Base-by-base conservation (phyloP, 2,888 invertebrate species). In the Boloria euphrosyne region DNA sequence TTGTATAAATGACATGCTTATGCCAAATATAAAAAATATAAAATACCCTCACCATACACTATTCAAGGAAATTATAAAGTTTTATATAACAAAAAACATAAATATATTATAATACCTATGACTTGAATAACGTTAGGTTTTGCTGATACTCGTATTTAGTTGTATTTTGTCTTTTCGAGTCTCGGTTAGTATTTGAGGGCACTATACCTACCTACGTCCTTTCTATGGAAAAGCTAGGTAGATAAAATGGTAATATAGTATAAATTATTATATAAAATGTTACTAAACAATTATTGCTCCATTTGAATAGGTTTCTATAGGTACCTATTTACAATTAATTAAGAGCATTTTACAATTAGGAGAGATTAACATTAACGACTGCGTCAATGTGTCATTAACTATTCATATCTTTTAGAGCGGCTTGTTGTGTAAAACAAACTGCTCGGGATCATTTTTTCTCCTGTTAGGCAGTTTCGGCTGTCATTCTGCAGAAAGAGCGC, bases 361-460 rank as follows among this genome's bases (percentile, higher is more conserved):
- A 54, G 43, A 54, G 27, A 38, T 65, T 53, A 50, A 49, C 17
- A 22, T 57, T 64, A 58, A 14, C 13, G 44, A 52, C 31, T 47
- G 54, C 22, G 62, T 84, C 86, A 86, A 82, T 80, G 82, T 85
- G 84, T 85, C 86, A 83, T 85, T 82, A 82, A 73, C 73, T 72
- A 70, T 74, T 71, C 75, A 76, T 73, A 49, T 76, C 77, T 75
- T 77, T 79, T 79, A 76, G 65, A 80, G 81, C 79, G 78, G 80
- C 85, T 86, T 87, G 89, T 89, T 87, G 82, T 86, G 84, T 85
- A 82, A 90, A 90, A 90, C 88, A 90, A 88, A 90, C 89, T 80
- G 79, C 75, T 78, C 70, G 77, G 79, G 77, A 78, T 79, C 77
- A 43, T 62, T 66, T 64, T 66, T 68, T 66, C 80, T 80, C 80